Evolutionary conservation across 2,797 vertebrate species (phyloP).

Genomic region (Anas bernieri): DNA sequence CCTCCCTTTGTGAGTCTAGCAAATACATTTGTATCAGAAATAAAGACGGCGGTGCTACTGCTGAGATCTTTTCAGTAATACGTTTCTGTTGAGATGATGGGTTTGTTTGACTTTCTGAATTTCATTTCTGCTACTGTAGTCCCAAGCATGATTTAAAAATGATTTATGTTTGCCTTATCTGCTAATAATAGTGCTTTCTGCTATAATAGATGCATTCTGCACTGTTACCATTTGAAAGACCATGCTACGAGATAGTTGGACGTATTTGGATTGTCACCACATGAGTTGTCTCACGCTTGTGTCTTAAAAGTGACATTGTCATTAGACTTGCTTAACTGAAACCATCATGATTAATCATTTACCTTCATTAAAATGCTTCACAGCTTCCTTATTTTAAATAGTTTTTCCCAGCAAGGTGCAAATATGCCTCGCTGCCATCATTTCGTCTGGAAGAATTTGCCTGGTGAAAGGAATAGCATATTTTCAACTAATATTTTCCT

Average conservation of each 20-base stretch:
- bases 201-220: not conserved
- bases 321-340: constrained; percentile 54
- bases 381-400: constrained; percentile 60
- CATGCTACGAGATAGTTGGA: not conserved
- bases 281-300: not conserved
- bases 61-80: constrained; percentile 6
- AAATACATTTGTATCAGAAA: not conserved
- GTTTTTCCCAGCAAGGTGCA: constrained; percentile 63
- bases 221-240: not conserved
- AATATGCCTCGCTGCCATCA: constrained; percentile 36
- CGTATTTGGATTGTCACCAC: not conserved
- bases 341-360: constrained; percentile 58
- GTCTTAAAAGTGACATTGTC: constrained; percentile 22
- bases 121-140: not conserved
- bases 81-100: not conserved
- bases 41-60: not conserved
- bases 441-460: constrained; percentile 46
- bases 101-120: constrained; percentile 14
- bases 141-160: not conserved
- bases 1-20: not conserved
- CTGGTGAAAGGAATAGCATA: not conserved
- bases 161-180: constrained; percentile 21
- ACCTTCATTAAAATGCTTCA: constrained; percentile 57
- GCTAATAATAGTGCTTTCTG: constrained; percentile 1
- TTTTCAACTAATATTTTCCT: constrained; percentile 37